These are phyloP conservation scores for Allolobophora icterica DNA, from an alignment of 2,888 invertebrate species.

Conservation along the genomic window DNA sequence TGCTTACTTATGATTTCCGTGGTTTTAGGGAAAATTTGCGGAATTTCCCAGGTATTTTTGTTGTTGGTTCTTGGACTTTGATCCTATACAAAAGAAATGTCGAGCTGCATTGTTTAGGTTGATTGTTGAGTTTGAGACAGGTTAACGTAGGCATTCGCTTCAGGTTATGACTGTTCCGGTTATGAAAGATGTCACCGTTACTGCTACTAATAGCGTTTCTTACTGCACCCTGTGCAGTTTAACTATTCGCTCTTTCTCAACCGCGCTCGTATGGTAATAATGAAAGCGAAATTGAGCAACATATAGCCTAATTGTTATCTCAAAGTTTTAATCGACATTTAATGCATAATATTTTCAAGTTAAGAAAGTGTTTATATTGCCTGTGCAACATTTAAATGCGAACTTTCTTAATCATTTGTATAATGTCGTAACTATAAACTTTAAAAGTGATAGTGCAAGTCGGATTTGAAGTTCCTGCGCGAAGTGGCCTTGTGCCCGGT, in stretches of 20 bases:
- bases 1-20: neutral
- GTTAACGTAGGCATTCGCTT: neutral
- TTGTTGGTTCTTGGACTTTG: too few species aligned
- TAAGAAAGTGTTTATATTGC: neutral
- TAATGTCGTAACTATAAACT: neutral
- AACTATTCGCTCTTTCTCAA: neutral
- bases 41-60: neutral
- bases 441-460: slow-evolving; percentile 4
- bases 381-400: neutral
- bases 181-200: neutral
- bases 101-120: too few species aligned
- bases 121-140: neutral
- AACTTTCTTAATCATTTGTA: neutral
- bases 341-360: neutral
- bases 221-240: neutral
- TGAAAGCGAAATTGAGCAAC: neutral
- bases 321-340: neutral
- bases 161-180: neutral
- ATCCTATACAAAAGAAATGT: too few species aligned
- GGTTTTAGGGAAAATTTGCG: neutral
- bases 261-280: neutral
- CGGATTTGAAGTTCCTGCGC: neutral
- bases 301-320: neutral
- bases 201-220: neutral
- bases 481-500: too few species aligned